phyloP scores from a whole-genome alignment of 2,888 invertebrate genomes.

The Panopea generosa region DNA sequence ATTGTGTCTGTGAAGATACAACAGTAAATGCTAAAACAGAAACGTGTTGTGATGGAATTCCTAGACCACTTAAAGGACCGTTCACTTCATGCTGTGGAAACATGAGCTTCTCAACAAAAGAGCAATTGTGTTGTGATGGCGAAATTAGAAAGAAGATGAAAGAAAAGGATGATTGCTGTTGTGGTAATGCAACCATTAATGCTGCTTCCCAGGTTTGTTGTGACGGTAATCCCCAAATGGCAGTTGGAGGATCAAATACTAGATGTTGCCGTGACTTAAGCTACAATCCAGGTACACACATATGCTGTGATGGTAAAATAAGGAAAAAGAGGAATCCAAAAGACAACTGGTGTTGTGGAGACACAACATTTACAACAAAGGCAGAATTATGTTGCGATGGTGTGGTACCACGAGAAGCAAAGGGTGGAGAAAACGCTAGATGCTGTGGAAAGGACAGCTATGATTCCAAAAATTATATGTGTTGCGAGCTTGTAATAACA shows the following conservation, averaged over 20 bases:
- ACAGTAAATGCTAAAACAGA: constrained; percentile 50
- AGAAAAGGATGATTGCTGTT: constrained; percentile 43
- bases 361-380: constrained; percentile 44
- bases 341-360: constrained; percentile 54
- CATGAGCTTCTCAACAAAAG: constrained; percentile 24
- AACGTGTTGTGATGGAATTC: constrained; percentile 47
- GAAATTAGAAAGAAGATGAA: constrained; percentile 40
- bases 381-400: constrained; percentile 48
- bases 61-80: constrained; percentile 26
- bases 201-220: constrained; percentile 48
- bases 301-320: constrained; percentile 49
- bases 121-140: constrained; percentile 46
- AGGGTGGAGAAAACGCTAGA: constrained; percentile 32
- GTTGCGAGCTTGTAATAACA: constrained; percentile 39
- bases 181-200: constrained; percentile 48
- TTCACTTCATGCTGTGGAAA: constrained; percentile 48
- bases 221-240: constrained; percentile 25
- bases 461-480: constrained; percentile 33
- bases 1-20: constrained; percentile 45
- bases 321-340: constrained; percentile 18
- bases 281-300: constrained; percentile 32
- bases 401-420: constrained; percentile 34
- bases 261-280: constrained; percentile 36
- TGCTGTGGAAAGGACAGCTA: constrained; percentile 50
- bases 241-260: constrained; percentile 35